Percentiles rank a stretch among this genome's conserved stretches.
Evolutionary conservation across 2,113 vertebrate species (phyloP).

Genomic region (Dolichallabes microphthalmus): DNA sequence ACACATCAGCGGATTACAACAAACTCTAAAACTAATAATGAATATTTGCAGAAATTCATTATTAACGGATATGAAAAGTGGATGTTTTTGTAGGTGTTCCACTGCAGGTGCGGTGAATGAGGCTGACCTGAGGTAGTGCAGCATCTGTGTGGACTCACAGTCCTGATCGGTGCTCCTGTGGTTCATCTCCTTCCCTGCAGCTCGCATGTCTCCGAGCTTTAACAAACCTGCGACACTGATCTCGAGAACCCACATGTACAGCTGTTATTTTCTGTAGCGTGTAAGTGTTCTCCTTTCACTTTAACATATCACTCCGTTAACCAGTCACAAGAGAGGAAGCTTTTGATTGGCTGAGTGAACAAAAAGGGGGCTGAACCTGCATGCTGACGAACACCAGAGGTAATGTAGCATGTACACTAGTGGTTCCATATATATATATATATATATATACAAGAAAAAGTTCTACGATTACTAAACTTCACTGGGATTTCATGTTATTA

Average conservation of each 20-base stretch:
- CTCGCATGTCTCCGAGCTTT: not conserved
- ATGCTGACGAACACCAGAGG: not conserved
- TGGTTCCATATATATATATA: no score
- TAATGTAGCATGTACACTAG: not conserved
- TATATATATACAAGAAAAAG: no score
- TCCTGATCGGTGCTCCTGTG: conserved; percentile 15
- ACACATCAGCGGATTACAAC: not conserved
- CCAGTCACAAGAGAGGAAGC: conserved; percentile 2
- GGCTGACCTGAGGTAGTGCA: conserved; percentile 50
- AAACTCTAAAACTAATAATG: not conserved
- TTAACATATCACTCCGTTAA: not conserved
- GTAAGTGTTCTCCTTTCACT: not conserved
- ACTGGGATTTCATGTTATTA: no score
- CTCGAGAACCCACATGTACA: not conserved
- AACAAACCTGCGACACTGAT: not conserved
- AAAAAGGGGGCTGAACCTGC: not conserved
- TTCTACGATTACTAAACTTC: no score
- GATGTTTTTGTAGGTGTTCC: not conserved
- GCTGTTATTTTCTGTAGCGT: no score
- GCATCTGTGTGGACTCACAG: not conserved
- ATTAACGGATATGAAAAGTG: no score
- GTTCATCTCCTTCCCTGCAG: conserved; percentile 35
- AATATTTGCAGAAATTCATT: no score
- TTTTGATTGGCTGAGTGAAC: conserved; percentile 18
- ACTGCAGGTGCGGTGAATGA: not conserved